A percentile compares a stretch with the other conserved stretches of the same genome.
phyloP scores from a whole-genome alignment of 2,888 invertebrate genomes.

The Rhagonycha lutea region DNA sequence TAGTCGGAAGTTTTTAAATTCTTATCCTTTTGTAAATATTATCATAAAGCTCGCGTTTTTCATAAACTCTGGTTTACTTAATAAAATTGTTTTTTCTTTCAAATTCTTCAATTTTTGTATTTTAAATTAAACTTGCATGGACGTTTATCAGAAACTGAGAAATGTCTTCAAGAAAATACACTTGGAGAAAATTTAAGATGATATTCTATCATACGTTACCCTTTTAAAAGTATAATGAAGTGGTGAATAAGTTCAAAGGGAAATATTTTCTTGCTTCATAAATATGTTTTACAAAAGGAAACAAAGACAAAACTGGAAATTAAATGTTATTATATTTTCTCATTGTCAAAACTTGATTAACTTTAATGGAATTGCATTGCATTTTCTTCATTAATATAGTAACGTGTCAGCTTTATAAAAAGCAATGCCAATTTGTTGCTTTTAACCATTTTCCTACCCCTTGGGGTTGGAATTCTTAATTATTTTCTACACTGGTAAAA shows the following conservation, averaged over 20 bases:
- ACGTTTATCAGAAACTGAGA: background rate
- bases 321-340: conserved; percentile 14
- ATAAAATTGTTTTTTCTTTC: background rate
- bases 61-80: background rate
- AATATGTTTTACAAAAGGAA: conserved; percentile 15
- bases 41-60: background rate
- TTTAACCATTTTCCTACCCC: background rate
- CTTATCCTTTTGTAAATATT: background rate
- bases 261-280: conserved; percentile 6
- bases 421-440: background rate
- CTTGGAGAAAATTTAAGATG: background rate
- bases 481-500: too few relatives aligned
- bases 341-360: conserved; percentile 7
- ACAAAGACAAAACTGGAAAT: conserved; percentile 5
- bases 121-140: background rate
- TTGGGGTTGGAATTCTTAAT: background rate
- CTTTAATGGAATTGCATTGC: background rate
- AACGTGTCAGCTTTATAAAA: background rate
- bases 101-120: background rate
- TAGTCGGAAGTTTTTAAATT: background rate
- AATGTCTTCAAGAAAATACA: background rate
- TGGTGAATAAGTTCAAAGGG: background rate
- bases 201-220: background rate
- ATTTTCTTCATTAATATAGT: background rate
- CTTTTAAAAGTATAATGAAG: background rate